phyloP scores from a whole-genome alignment of 1,140 invertebrate species.

The Trachymyrmex cornetzi region DNA sequence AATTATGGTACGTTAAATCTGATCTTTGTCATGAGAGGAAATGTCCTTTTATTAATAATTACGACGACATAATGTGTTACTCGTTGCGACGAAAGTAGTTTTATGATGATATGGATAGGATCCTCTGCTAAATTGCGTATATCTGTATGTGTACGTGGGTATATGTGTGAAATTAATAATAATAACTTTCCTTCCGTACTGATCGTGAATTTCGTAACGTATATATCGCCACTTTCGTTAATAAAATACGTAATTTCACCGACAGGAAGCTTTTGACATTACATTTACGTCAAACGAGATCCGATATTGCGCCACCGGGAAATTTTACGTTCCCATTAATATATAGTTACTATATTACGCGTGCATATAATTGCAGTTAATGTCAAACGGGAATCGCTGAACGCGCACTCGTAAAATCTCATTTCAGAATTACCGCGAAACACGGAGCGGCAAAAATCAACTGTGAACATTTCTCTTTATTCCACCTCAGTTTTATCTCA shows the following conservation, averaged over 20 bases:
- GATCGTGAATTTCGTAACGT: constrained; percentile 32
- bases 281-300: constrained; percentile 53
- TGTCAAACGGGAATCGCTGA: constrained; percentile 59
- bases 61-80: not conserved
- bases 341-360: constrained; percentile 56
- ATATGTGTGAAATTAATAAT: constrained; percentile 14
- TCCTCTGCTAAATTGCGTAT: not conserved
- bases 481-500: not conserved
- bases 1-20: constrained; percentile 26
- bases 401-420: constrained; percentile 52
- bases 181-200: constrained; percentile 38
- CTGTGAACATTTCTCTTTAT: constrained; percentile 41
- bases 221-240: constrained; percentile 44
- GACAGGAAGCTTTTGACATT: constrained; percentile 52
- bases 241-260: constrained; percentile 59
- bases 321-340: constrained; percentile 57
- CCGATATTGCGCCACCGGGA: constrained; percentile 31
- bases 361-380: constrained; percentile 57
- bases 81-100: not conserved
- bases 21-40: constrained; percentile 22
- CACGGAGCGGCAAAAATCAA: constrained; percentile 53
- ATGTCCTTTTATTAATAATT: constrained; percentile 42
- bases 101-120: not conserved
- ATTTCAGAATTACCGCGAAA: constrained; percentile 42
- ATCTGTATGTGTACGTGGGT: not conserved